These are phyloP conservation scores for Chionomys nivalis DNA, from an alignment of 2,113 vertebrate species.

Conservation along the genomic window DNA sequence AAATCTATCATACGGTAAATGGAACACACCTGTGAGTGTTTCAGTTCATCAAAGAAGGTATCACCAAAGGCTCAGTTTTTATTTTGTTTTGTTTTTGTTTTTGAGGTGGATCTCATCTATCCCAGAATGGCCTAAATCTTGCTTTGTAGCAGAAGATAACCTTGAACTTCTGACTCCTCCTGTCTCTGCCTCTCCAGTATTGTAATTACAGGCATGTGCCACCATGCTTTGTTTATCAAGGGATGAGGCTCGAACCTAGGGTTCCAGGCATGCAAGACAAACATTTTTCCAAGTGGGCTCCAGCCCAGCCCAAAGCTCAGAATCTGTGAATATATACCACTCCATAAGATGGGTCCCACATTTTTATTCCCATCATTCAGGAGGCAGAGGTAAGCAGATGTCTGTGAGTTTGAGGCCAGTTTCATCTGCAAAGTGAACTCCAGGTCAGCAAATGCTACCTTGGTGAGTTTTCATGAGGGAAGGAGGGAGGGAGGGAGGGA, in stretches of 20 bases:
- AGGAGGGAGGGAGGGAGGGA: too few species aligned
- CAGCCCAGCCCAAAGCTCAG: not conserved
- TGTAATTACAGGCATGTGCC: not conserved
- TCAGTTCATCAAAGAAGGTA: slow-evolving; percentile 7
- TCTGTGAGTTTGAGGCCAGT: not conserved
- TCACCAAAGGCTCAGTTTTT: slow-evolving; percentile 17
- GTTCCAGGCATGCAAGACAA: not conserved
- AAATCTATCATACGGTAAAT: slow-evolving; percentile 53
- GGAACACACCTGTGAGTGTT: not conserved
- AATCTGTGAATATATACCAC: slow-evolving; percentile 26
- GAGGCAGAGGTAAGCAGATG: not conserved
- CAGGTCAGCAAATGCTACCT: not conserved
- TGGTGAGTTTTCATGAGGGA: not conserved
- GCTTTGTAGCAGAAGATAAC: not conserved
- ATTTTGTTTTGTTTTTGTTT: not conserved
- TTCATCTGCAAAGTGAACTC: not conserved
- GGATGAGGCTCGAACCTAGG: too few species aligned
- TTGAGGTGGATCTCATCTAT: not conserved
- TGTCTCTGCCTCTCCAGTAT: not conserved
- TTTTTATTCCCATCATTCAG: not conserved
- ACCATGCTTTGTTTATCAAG: not conserved
- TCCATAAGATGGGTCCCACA: not conserved
- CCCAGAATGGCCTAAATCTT: not conserved
- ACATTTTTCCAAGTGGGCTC: not conserved
- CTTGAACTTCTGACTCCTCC: not conserved